These are phyloP conservation scores for Lagopus leucura DNA, from an alignment of 2,113 vertebrate genomes.

Conservation along the genomic window DNA sequence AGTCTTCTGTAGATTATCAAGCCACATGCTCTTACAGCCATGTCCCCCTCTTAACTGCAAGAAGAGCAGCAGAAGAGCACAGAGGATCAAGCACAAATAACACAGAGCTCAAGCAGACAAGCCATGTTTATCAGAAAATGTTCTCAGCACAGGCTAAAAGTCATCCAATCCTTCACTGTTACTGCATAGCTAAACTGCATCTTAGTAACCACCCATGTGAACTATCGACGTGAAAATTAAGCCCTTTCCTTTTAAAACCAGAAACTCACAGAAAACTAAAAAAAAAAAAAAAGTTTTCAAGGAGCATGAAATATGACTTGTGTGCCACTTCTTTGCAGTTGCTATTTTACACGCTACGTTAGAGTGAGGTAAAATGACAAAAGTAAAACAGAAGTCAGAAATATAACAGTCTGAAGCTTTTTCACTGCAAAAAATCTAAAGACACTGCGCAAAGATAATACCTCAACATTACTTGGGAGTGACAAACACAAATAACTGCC, in stretches of 20 bases:
- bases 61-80: neutral
- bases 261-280: too few species aligned
- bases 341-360: neutral
- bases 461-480: neutral
- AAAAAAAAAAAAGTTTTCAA: neutral
- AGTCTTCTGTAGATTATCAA: slow-evolving; percentile 92
- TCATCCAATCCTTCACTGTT: neutral
- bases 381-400: rapidly evolving
- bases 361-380: rapidly evolving
- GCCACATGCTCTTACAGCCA: slow-evolving; percentile 92
- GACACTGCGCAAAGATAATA: neutral
- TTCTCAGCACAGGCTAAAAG: neutral
- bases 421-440: neutral
- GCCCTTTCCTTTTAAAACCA: neutral
- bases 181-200: neutral
- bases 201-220: neutral
- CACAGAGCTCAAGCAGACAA: neutral
- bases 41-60: slow-evolving; percentile 38
- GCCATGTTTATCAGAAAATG: neutral
- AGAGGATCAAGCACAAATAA: neutral
- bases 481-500: neutral
- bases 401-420: neutral
- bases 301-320: neutral
- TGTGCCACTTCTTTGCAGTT: neutral
- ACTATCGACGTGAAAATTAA: rapidly evolving